phyloP scores from a whole-genome alignment of 2,113 vertebrate species.

The Nansenia antarctica region DNA sequence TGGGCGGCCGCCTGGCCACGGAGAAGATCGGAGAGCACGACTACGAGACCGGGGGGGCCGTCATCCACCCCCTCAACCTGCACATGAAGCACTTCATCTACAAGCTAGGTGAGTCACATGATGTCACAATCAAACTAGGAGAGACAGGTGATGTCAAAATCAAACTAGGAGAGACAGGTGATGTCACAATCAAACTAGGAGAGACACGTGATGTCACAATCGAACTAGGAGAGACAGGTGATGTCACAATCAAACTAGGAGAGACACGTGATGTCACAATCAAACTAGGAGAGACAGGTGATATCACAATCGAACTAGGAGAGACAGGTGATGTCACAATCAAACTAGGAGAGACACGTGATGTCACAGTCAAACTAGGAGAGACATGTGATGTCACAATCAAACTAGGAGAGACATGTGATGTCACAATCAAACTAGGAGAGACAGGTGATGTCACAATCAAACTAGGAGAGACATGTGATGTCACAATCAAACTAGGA shows the following conservation, averaged over 20 bases:
- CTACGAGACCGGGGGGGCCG: conserved; percentile 83
- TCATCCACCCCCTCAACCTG: conserved; percentile 91
- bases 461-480: background rate
- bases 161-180: background rate
- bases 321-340: background rate
- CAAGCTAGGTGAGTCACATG: conserved; percentile 81
- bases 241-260: no score
- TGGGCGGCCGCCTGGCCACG: conserved; percentile 86
- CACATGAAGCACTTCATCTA: conserved; percentile 94
- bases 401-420: background rate
- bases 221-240: no score
- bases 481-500: background rate
- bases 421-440: background rate
- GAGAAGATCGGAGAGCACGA: conserved; percentile 71
- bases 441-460: background rate
- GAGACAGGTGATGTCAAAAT: no score
- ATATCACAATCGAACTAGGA: background rate
- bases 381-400: background rate
- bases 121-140: no score
- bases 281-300: background rate
- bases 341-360: background rate
- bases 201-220: background rate
- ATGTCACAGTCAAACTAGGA: background rate
- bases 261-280: background rate
- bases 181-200: background rate